Base-by-base conservation (phyloP, 2,113 vertebrate genomes). In the Dendrocopos noguchii region DNA sequence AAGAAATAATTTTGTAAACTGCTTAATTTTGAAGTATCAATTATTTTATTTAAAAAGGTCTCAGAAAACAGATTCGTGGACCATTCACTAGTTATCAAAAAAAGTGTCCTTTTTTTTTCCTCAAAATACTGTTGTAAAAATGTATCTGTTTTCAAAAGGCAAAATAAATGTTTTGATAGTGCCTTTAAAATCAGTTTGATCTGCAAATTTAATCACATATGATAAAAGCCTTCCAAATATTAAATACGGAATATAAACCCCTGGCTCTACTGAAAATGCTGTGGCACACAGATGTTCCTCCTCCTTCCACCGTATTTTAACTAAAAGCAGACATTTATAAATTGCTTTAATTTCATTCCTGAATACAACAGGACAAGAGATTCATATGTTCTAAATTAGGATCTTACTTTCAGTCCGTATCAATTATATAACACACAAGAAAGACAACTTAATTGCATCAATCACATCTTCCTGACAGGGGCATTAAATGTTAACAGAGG, bases 361-460 rank as follows among this genome's bases (percentile, higher is more conserved):
- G 95, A 98, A 98, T 94, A 91, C 96, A 98, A 97, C 95, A 97
- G 97, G 98, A 98, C 98, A 98, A 96, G 97, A 96, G 96, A 97
- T 95, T 98, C 98, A 97, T 97, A 96, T 98, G 98, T 98, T 98
- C 97, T 91, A 96, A 98, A 98, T 98, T 98, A 98, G 97, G 93
- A 97, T 98, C 97, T 91, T 97, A 98, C 97, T 98, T 95, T 96
- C 97, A 98, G 98, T 98, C 98, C 97, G 91, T 98, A 98, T 98
- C 98, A 98, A 98, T 98, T 98, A 98, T 98, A 97, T 97, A 98
- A 98, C 98, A 98, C 98, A 98, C 97, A 97, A 97, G 97, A 96
- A 98, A 98, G 97, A 98, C 98, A 98, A 97, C 97, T 97, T 97
- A 97, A 97, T 98, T 98, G 98, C 95, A 96, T 98, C 98, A 98